These are phyloP conservation scores for Lithosia quadra DNA, from an alignment of 2,888 invertebrate genomes.

Conservation along the genomic window DNA sequence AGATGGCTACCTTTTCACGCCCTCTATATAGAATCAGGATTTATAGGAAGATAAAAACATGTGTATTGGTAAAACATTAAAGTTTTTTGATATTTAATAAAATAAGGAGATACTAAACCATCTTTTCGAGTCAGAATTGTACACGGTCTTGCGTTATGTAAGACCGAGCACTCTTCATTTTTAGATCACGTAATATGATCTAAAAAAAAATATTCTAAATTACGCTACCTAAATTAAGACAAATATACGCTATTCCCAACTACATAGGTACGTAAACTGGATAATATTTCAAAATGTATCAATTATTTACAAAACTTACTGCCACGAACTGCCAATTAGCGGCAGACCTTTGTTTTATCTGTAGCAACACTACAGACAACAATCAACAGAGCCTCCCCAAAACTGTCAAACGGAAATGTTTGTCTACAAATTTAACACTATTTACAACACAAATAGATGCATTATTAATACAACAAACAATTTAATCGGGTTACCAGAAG, in stretches of 20 bases:
- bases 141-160: background rate
- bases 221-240: too few relatives aligned
- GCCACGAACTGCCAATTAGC: conserved; percentile 43
- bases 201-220: background rate
- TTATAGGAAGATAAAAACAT: background rate
- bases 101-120: background rate
- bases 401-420: conserved; percentile 40
- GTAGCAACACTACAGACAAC: conserved; percentile 36
- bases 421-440: conserved; percentile 35
- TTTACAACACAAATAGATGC: conserved; percentile 58
- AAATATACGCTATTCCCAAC: too few relatives aligned
- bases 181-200: too few relatives aligned
- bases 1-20: background rate
- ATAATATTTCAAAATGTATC: background rate
- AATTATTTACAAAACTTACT: background rate
- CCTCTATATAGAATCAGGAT: too few relatives aligned
- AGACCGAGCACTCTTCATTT: too few relatives aligned
- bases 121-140: too few relatives aligned
- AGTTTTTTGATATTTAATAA: background rate
- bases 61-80: background rate
- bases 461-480: conserved; percentile 71
- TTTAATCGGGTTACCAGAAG: conserved; percentile 63
- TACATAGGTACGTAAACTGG: background rate
- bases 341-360: conserved; percentile 47
- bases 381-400: conserved; percentile 32